Conservation (phyloP, 2,113 vertebrate species). For the Bos indicus region DNA sequence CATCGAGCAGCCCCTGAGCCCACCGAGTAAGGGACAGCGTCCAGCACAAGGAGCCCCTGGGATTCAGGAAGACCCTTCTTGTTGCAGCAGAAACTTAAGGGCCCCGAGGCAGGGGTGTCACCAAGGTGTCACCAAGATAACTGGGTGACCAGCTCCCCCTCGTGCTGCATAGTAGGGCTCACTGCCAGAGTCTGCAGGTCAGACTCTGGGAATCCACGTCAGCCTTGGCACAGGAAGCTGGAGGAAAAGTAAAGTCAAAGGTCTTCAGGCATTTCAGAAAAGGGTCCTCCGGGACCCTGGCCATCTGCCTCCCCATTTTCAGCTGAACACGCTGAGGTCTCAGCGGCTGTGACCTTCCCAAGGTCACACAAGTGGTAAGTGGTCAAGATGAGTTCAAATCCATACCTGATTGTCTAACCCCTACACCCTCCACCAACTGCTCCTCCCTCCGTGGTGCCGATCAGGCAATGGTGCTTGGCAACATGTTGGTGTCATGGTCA, state of each 20-base stretch:
- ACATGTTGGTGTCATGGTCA: fast-evolving
- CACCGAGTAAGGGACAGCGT: fast-evolving
- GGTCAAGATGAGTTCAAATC: not conserved
- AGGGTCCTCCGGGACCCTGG: not conserved
- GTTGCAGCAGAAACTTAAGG: not conserved
- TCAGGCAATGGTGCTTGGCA: fast-evolving
- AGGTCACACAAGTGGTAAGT: not conserved
- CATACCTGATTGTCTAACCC: not conserved
- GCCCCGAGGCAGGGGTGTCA: not conserved
- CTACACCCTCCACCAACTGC: not conserved
- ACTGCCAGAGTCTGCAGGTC: fast-evolving
- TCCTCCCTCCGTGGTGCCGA: fast-evolving
- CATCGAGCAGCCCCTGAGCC: fast-evolving
- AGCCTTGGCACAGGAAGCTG: not conserved
- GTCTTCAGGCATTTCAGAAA: not conserved
- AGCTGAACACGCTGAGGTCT: not conserved
- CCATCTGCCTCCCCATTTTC: not conserved
- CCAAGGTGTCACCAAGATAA: not conserved
- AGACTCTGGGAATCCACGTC: not conserved
- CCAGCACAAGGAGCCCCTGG: not conserved
- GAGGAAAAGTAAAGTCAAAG: not conserved
- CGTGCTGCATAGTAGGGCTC: fast-evolving
- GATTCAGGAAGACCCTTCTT: not conserved
- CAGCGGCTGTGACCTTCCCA: not conserved
- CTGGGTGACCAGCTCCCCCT: no score